These are phyloP conservation scores for Cheilosia vulpina DNA, from an alignment of 2,888 invertebrate species.

Conservation along the genomic window DNA sequence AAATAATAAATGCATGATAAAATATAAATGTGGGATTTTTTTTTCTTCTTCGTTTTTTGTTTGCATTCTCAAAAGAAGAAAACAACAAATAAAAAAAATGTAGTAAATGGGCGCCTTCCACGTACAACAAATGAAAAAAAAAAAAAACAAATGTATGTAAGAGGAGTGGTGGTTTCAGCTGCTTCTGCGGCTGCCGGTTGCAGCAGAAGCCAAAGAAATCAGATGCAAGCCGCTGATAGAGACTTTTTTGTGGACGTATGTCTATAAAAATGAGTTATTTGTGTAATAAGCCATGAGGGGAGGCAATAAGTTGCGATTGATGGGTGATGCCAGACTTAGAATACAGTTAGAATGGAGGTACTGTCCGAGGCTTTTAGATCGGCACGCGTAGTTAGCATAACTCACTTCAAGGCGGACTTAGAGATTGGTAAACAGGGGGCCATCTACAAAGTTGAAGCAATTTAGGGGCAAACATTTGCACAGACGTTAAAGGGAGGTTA, in stretches of 20 bases:
- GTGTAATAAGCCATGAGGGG: conserved; percentile 47
- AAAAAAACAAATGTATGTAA: conserved; percentile 21
- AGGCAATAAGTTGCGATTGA: conserved; percentile 63
- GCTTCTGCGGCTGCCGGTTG: conserved; percentile 58
- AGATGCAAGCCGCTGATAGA: conserved; percentile 65
- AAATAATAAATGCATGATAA: conserved; percentile 68
- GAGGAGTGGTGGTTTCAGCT: conserved; percentile 69
- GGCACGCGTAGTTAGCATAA: too few species aligned
- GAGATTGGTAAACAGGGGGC: too few species aligned
- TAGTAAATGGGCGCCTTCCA: conserved; percentile 71
- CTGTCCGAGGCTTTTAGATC: too few species aligned
- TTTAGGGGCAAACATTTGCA: too few species aligned
- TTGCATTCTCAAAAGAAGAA: neutral
- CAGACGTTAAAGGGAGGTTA: too few species aligned
- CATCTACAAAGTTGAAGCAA: too few species aligned
- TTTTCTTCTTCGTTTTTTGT: neutral
- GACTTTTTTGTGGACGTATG: conserved; percentile 28
- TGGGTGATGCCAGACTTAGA: conserved; percentile 32
- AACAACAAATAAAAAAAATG: conserved; percentile 15
- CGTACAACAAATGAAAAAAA: conserved; percentile 39
- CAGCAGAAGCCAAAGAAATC: conserved; percentile 73
- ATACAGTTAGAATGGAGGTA: neutral
- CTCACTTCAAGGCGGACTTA: too few species aligned
- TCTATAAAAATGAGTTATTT: conserved; percentile 70
- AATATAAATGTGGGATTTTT: conserved; percentile 70